A percentile compares a stretch with the other conserved stretches of the same genome.
Evolutionary conservation across 2,888 invertebrate genomes (phyloP).

Genomic region (Scaptomyza tumidula): DNA sequence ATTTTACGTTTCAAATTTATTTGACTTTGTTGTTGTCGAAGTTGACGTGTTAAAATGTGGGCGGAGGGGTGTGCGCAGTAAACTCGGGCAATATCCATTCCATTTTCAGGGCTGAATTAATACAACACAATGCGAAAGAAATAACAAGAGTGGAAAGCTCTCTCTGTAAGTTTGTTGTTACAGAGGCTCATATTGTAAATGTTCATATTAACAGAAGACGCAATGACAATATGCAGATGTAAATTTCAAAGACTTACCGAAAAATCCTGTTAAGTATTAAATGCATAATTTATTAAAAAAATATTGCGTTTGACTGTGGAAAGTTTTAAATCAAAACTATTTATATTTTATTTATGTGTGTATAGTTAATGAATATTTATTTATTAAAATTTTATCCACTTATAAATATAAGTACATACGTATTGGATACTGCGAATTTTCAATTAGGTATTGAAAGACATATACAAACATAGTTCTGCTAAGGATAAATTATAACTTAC

Average conservation of each 20-base stretch:
- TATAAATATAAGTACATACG: conserved; percentile 59
- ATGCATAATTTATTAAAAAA: too few species aligned
- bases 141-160: not conserved
- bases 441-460: conserved; percentile 50
- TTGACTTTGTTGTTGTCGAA: conserved; percentile 46
- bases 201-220: too few species aligned
- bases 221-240: too few species aligned
- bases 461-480: conserved; percentile 44
- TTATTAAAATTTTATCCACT: conserved; percentile 67
- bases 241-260: too few species aligned
- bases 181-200: not conserved
- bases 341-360: too few species aligned
- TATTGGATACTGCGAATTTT: conserved; percentile 47
- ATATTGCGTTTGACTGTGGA: too few species aligned
- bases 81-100: conserved; percentile 15
- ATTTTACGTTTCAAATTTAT: conserved; percentile 28
- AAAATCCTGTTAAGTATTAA: too few species aligned
- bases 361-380: conserved; percentile 67
- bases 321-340: too few species aligned
- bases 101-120: conserved; percentile 41
- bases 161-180: not conserved
- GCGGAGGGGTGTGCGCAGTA: conserved; percentile 23
- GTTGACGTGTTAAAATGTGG: conserved; percentile 68
- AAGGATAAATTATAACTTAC: conserved; percentile 51
- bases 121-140: not conserved